Conservation (phyloP, 2,888 invertebrate species). For the Hemicrepidius hirtus region DNA sequence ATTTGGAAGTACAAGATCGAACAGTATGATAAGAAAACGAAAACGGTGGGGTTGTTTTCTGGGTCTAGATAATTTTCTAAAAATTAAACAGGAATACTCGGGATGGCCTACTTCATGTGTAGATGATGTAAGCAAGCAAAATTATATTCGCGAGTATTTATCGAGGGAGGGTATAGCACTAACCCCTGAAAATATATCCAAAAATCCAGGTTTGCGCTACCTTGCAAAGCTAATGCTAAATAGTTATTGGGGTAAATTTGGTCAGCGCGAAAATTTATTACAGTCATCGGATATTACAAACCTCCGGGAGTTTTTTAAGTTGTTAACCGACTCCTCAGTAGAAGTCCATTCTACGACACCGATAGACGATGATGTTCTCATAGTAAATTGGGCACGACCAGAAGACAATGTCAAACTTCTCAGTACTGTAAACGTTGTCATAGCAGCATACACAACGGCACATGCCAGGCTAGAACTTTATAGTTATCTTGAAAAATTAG, state of each 20-base stretch:
- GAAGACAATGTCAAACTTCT: slow-evolving; percentile 50
- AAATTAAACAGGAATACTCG: slow-evolving; percentile 59
- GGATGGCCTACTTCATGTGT: slow-evolving; percentile 56
- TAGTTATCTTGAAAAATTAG: slow-evolving; percentile 50
- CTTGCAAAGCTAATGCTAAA: slow-evolving; percentile 61
- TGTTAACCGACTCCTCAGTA: slow-evolving; percentile 52
- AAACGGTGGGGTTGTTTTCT: slow-evolving; percentile 48
- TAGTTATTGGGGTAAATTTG: slow-evolving; percentile 63
- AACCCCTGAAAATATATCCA: slow-evolving; percentile 49
- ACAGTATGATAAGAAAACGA: slow-evolving; percentile 46
- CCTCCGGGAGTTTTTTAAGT: slow-evolving; percentile 41
- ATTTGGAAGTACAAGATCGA: slow-evolving; percentile 61
- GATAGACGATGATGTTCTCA: slow-evolving; percentile 35
- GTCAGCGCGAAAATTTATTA: slow-evolving; percentile 56
- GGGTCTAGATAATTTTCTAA: slow-evolving; percentile 62
- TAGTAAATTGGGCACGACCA: slow-evolving; percentile 8
- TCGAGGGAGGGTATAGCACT: slow-evolving; percentile 50
- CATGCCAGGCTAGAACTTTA: slow-evolving; percentile 3
- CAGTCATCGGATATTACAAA: slow-evolving; percentile 53
- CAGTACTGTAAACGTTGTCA: slow-evolving; percentile 59
- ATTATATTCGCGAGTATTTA: slow-evolving; percentile 56
- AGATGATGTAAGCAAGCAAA: slow-evolving; percentile 47
- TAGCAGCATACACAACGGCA: slow-evolving; percentile 65
- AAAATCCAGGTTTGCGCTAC: slow-evolving; percentile 58
- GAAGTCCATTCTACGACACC: slow-evolving; percentile 49